Percentiles rank a stretch among this genome's conserved stretches.
These are phyloP conservation scores for Tetraodon nigroviridis DNA, from an alignment of 2,113 vertebrate genomes.

Conservation along the genomic window DNA sequence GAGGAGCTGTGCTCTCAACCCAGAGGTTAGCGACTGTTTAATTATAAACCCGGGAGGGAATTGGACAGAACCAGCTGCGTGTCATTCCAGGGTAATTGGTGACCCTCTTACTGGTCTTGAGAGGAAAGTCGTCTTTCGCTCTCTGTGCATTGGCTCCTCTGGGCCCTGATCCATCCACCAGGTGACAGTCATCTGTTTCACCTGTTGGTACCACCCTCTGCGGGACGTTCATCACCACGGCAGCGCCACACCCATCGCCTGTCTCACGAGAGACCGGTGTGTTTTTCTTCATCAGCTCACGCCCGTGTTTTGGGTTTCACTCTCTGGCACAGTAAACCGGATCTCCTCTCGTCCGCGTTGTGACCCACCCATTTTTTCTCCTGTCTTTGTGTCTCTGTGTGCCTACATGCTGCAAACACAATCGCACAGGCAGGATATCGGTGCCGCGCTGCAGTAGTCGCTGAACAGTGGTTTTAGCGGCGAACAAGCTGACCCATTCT, in stretches of 20 bases:
- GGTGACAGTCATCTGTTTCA: conserved; percentile 42
- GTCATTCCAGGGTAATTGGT: too few relatives aligned
- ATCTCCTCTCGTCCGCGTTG: conserved; percentile 29
- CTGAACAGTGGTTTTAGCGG: conserved; percentile 62
- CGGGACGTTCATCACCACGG: conserved; percentile 39
- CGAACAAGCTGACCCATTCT: conserved; percentile 60
- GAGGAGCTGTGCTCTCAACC: too few relatives aligned
- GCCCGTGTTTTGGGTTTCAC: conserved; percentile 1
- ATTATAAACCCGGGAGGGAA: too few relatives aligned
- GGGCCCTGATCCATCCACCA: background rate
- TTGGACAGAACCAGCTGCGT: too few relatives aligned
- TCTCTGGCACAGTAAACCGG: conserved; percentile 19
- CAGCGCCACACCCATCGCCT: conserved; percentile 49
- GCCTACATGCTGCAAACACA: background rate
- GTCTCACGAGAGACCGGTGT: background rate
- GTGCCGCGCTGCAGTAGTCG: conserved; percentile 62
- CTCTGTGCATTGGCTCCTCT: conserved; percentile 20
- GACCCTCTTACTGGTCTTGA: too few relatives aligned
- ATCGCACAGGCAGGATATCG: conserved; percentile 40
- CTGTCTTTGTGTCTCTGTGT: conserved; percentile 15
- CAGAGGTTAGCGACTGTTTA: too few relatives aligned
- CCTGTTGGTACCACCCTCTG: conserved; percentile 45
- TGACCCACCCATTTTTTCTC: conserved; percentile 34
- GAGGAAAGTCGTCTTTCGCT: background rate
- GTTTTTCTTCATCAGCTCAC: conserved; percentile 19